phyloP scores from a whole-genome alignment of 2,888 invertebrate species.

The Pammene fasciana region DNA sequence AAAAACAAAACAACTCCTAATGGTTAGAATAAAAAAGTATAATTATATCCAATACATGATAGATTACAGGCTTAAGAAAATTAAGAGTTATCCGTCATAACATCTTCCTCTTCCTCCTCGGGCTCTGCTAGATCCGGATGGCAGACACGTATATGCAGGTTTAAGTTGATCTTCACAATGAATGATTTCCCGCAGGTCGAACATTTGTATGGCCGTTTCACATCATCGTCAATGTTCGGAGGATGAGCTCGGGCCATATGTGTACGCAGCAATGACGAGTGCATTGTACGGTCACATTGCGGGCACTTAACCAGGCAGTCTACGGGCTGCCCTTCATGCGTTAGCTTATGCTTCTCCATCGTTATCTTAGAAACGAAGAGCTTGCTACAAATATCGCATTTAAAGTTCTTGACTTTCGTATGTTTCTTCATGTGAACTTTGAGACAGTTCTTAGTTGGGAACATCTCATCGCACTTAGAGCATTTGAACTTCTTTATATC shows the following conservation, averaged over 20 bases:
- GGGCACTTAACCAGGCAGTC: slow-evolving; percentile 78
- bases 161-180: slow-evolving; percentile 77
- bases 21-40: slow-evolving; percentile 73
- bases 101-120: slow-evolving; percentile 77
- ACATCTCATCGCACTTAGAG: slow-evolving; percentile 77
- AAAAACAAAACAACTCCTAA: slow-evolving; percentile 46
- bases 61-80: slow-evolving; percentile 45
- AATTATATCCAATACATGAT: slow-evolving; percentile 64
- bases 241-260: slow-evolving; percentile 73
- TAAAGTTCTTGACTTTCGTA: slow-evolving; percentile 78
- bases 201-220: slow-evolving; percentile 76
- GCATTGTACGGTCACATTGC: slow-evolving; percentile 76
- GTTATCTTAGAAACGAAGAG: slow-evolving; percentile 78
- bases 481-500: slow-evolving; percentile 79
- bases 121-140: slow-evolving; percentile 77
- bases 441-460: slow-evolving; percentile 77
- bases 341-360: slow-evolving; percentile 76
- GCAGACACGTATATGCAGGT: slow-evolving; percentile 76
- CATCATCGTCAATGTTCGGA: slow-evolving; percentile 68
- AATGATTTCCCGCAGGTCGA: slow-evolving; percentile 77
- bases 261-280: slow-evolving; percentile 71
- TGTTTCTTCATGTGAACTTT: slow-evolving; percentile 80
- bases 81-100: slow-evolving; percentile 78
- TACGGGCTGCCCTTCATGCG: slow-evolving; percentile 75
- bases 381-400: slow-evolving; percentile 76